Evolutionary conservation across 1,140 invertebrate genomes (phyloP), one percentile per base, ranked within the genome.

Genomic region (Drosophila serrata): DNA sequence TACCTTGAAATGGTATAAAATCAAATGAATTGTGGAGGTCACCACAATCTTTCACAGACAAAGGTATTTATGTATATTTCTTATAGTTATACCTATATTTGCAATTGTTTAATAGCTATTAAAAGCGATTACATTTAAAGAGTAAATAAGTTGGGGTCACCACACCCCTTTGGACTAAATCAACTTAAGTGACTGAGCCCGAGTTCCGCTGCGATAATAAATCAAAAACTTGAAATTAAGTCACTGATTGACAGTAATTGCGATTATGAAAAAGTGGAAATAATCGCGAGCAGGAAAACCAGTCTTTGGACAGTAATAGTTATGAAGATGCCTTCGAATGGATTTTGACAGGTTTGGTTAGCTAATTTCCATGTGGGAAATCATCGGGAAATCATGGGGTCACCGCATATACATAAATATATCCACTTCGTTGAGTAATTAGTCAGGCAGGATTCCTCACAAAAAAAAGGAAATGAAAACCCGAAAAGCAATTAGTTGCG

Each of bases 291-390:
- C 59, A 46, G 15, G 11, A 37, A 42, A 65, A 65, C 64, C 64
- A 42, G 64, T 68, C 43, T 51, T 27, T 22, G 27, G 64, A 13
- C 19, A 9, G 45, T 48, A 68, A 65, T 51, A 74, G 77, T 81
- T 86, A 87, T 82, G 77, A 88, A 87, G 84, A 87, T 76, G 84
- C 79, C 76, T 70, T 81, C 67, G 74, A 87, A 88, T 87, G 56
- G 73, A 77, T 82, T 87, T 87, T 86, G 75, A 86, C 82, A 86
- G 84, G 51, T 55, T 70, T 79, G 56, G 51, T 69, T 45, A 75
- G 78, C 69, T 79, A 59, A 81, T 79, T 60, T 75, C 42, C 70
- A 59, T 69, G 45, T 58, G 65, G 22, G 43, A 46, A 46, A 53
- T 45, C 33, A 45, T 45, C 24, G 4, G 56, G 39, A 58, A 43